Conservation (phyloP, 92 coral and sea anemone species). For the Isaurus tuberculatus region DNA sequence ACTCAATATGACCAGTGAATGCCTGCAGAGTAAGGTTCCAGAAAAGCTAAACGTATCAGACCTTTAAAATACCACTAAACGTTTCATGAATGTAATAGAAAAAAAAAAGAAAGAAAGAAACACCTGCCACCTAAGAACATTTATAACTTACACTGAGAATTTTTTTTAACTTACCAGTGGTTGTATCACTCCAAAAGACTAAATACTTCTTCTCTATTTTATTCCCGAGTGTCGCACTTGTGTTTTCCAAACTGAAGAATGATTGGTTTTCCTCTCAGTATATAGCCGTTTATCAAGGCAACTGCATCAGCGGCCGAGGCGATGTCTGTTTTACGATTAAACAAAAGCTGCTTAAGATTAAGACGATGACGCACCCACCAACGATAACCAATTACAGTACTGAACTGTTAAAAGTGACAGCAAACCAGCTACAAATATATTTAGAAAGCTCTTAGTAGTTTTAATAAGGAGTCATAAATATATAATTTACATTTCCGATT, state of each 20-base stretch:
- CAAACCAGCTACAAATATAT: neutral
- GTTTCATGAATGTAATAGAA: neutral
- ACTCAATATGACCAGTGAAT: too few species aligned
- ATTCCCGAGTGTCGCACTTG: conserved; percentile 31
- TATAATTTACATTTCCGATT: conserved; percentile 23
- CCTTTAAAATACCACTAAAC: too few species aligned
- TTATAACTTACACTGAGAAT: neutral
- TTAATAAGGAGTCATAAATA: neutral
- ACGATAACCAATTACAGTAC: neutral
- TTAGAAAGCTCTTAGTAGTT: neutral
- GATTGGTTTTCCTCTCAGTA: conserved; percentile 83
- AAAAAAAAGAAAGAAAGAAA: neutral
- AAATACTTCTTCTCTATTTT: neutral
- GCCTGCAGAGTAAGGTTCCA: too few species aligned
- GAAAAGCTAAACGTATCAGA: too few species aligned
- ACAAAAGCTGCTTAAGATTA: neutral
- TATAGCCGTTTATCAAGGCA: conserved; percentile 80
- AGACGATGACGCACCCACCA: neutral
- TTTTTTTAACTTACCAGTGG: neutral
- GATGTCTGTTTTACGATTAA: conserved; percentile 55
- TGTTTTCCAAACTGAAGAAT: conserved; percentile 89
- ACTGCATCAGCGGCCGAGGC: conserved; percentile 80
- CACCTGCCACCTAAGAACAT: neutral
- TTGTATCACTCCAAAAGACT: neutral
- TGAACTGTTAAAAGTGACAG: neutral